Evolutionary conservation across 2,888 invertebrate species (phyloP), one percentile per base, ranked within the genome.

Genomic region (Microctonus hyperodae): DNA sequence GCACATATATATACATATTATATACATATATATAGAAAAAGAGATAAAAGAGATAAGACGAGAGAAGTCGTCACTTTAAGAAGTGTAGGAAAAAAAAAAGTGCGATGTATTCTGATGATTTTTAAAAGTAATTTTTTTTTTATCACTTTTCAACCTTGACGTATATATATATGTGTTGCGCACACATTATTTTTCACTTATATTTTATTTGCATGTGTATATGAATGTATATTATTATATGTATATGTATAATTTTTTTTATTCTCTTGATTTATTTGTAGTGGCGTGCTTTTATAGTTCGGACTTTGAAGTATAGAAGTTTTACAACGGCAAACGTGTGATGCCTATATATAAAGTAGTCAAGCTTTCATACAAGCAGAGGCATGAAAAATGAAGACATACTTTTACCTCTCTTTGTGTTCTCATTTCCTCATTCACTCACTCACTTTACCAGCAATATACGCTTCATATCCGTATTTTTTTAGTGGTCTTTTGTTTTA

Each of bases 361-460:
- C 44, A 44, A 44, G 44, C 44, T 44, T 44, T 44, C 44, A 44
- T 9, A n/a, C 16, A 44, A 6, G 44, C 16, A n/a, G 16, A 44
- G 44, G 16, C 44, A 44, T 44, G 44, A 16, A 44, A 44, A 44
- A 44, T 44, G 16, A 44, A 44, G 16, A 44, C 44, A 16, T 16
- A 44, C 16, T 44, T 44, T 44, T 44, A 16, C 16, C 9, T 44
- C 44, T 16, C 16, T 44, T 44, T 44, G 44, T 44, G 44, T 16
- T 16, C 44, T 16, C 44, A 44, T 44, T 44, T 44, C 44, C 16
- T 57, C 44, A 20, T n/a, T 64, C 57, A 23, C 63, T 63, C 40
- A 50, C n/a, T 35, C 25, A 37, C 13, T 37, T 44, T n/a, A 16
- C 28, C 7, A 28, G 7, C 44, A 16, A 20, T 44, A 20, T 44